Evolutionary conservation across 2,113 vertebrate genomes (phyloP).

Genomic region (Aldabrachelys gigantea): DNA sequence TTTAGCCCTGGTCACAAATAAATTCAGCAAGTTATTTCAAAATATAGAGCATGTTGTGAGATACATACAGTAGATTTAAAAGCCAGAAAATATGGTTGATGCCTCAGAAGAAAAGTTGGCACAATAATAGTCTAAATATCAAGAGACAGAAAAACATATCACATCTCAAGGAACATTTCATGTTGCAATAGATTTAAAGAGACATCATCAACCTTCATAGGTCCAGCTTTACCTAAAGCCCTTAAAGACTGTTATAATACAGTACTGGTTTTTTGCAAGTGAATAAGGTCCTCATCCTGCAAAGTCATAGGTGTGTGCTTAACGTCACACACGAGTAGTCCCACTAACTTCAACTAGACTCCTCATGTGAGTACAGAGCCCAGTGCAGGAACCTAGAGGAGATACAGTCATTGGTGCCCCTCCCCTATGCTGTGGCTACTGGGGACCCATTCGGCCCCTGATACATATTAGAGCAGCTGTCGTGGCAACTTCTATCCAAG

Average conservation of each 20-base stretch:
- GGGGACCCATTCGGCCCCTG: fast-evolving
- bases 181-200: neutral
- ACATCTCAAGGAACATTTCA: slow-evolving; percentile 14
- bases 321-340: neutral
- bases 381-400: neutral
- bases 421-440: neutral
- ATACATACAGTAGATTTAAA: slow-evolving; percentile 14
- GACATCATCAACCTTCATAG: neutral
- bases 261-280: neutral
- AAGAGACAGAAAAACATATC: neutral
- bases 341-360: neutral
- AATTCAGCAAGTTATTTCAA: neutral
- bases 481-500: neutral
- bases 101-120: neutral
- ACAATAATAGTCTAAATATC: neutral
- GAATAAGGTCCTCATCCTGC: neutral
- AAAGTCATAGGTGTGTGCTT: fast-evolving
- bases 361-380: neutral
- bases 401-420: no score
- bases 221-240: neutral
- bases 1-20: neutral
- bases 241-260: neutral
- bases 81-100: neutral
- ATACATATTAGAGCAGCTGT: neutral
- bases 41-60: neutral